phyloP scores from a whole-genome alignment of 2,888 invertebrate species.

The Rhagonycha lutea region DNA sequence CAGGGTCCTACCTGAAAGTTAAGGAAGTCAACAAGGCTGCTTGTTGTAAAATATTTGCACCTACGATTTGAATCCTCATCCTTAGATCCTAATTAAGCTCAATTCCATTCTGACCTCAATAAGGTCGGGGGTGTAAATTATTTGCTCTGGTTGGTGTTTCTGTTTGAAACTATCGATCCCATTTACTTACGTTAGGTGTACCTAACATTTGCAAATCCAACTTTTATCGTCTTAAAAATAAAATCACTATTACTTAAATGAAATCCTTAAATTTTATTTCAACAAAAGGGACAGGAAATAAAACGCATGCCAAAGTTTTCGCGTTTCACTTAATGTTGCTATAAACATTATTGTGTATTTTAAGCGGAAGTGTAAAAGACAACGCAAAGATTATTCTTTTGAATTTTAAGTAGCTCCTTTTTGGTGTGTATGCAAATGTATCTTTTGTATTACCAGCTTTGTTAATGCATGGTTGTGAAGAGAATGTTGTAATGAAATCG shows the following conservation, averaged over 20 bases:
- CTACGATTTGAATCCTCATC: background rate
- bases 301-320: slow-evolving; percentile 19
- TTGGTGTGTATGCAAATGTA: slow-evolving; percentile 28
- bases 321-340: slow-evolving; percentile 23
- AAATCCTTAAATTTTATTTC: background rate
- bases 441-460: slow-evolving; percentile 25
- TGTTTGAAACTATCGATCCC: background rate
- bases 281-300: slow-evolving; percentile 8
- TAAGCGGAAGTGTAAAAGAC: slow-evolving; percentile 29
- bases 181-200: background rate
- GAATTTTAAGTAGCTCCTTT: slow-evolving; percentile 28
- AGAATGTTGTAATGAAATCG: slow-evolving; percentile 20
- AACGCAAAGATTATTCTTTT: slow-evolving; percentile 28
- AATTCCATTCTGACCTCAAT: background rate
- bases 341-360: slow-evolving; percentile 29
- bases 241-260: background rate
- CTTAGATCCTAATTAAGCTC: background rate
- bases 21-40: background rate
- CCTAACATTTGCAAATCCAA: background rate
- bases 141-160: background rate
- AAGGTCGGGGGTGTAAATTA: background rate
- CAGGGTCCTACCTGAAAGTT: background rate
- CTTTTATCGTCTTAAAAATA: background rate
- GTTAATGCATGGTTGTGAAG: slow-evolving; percentile 24
- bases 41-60: background rate